Evolutionary conservation across 2,888 invertebrate genomes (phyloP), one percentile per base, ranked within the genome.

Genomic region (Trissolcus japonicus): DNA sequence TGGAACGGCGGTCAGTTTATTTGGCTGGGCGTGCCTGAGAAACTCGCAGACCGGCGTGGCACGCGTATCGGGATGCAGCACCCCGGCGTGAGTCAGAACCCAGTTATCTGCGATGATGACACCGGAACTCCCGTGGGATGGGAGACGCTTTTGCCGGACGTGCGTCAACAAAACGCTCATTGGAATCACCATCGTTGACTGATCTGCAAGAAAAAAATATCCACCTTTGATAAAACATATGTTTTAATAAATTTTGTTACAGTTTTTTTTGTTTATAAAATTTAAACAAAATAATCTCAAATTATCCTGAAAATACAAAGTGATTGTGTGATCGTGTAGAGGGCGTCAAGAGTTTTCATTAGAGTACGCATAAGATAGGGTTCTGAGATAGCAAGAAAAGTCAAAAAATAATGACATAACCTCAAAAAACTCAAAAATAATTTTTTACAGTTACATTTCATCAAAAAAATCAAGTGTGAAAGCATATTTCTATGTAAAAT

Each of bases 61-160:
- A 29, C 75, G 46, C 79, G 90, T 89, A n/a, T 90, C 79, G 0
- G 91, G 89, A 0, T 90, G 90, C 14, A 92, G 86, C 11, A 91
- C 89, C 25, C 91, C 90, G 2, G 91, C 92, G 79, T 92, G 91
- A 0, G 91, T 91, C 4, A 92, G 86, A 35, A 92, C 90, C 91
- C 91, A 91, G 17, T 91, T 87, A n/a, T 90, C 85, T 56, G 90
- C 89, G 85, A 91, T 91, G 74, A 89, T 89, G 79, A 91, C 90
- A 16, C 91, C 92, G 2, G 92, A 92, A 0, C 91, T 90, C 1
- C 91, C 90, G 3, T 90, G 90, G 0, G 90, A 48, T n/a, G 43
- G 16, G 1, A n/a, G 51, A 46, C 53, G 14, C 11, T 69, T 63
- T 7, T 53, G 40, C 55, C 89, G 88, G 82, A 90, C 90, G 84